Percentiles rank a stretch among this genome's conserved stretches.
These are phyloP conservation scores for Semotilus atromaculatus DNA, from an alignment of 2,797 vertebrate species.

Conservation along the genomic window DNA sequence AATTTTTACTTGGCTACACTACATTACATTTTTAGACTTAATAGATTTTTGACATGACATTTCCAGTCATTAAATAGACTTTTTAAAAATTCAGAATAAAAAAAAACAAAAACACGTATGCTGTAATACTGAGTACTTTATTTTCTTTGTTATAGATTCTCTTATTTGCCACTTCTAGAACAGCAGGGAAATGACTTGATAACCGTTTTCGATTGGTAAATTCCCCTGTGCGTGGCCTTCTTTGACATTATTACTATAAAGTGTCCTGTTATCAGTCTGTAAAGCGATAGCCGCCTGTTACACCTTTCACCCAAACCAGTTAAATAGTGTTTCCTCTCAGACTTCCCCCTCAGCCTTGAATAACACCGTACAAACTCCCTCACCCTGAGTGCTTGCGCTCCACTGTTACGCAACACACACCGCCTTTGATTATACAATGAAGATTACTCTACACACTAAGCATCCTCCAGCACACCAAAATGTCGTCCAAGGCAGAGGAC, in stretches of 20 bases:
- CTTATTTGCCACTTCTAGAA: background rate
- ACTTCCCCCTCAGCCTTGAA: slow-evolving; percentile 38
- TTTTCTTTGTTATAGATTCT: background rate
- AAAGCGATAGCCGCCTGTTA: background rate
- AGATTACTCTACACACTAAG: slow-evolving; percentile 49
- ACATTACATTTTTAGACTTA: too few relatives aligned
- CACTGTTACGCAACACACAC: slow-evolving; percentile 38
- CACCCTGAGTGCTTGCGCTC: slow-evolving; percentile 19
- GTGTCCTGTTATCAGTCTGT: background rate
- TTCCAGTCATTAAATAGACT: background rate
- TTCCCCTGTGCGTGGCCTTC: background rate
- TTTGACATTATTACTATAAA: background rate
- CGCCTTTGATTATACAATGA: slow-evolving; percentile 50
- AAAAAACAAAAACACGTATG: too few relatives aligned
- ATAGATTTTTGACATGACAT: background rate
- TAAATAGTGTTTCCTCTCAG: slow-evolving; percentile 23
- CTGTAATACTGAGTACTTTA: too few relatives aligned
- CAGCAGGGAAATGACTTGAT: background rate
- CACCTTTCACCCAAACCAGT: slow-evolving; percentile 27
- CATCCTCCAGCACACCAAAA: slow-evolving; percentile 27
- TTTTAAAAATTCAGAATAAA: too few relatives aligned
- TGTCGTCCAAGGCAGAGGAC: slow-evolving; percentile 2
- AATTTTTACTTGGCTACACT: background rate
- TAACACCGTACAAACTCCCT: slow-evolving; percentile 31
- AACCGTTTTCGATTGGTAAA: background rate